Base-by-base conservation (phyloP, 2,113 vertebrate genomes). In the Myotis brandtii region DNA sequence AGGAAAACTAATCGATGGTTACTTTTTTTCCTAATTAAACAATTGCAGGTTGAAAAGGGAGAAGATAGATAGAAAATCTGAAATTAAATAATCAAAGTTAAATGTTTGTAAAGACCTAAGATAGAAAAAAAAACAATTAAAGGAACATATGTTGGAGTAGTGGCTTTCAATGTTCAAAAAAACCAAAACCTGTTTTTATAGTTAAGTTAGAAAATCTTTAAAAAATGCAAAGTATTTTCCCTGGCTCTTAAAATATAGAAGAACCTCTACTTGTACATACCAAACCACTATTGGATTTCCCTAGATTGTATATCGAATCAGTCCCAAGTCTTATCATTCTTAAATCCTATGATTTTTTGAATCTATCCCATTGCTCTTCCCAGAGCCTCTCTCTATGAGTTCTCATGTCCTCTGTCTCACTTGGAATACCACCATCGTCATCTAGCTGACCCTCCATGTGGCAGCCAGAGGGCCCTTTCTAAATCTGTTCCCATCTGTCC, bases 181-280 rank as follows among this genome's bases (percentile, higher is more conserved):
- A 34, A 46, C 0, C 9, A 46, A 10, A 10, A 46, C 46, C 10
- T 43, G 34, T 20, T 30, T 89, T 67, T 73, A 64, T 46, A 66
- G 34, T 73, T 54, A 76, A 76, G 23, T 73, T 79, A 88, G 23
- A 66, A 86, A 94, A 84, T 69, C 50, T 69, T 46, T 72, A 46
- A 14, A 34, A 56, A 82, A 93, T n/a, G 25, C 20, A 89, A 91
- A 94, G 69, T 66, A 82, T 62, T 81, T 93, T 52, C 30, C 43
- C 62, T 37, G 34, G 2, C 11, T 89, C n/a, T 79, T 82, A 64
- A 93, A 95, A 84, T 73, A 82, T 2, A 64, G 25, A 89, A 94
- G 70, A 70, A 66, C 37, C 32, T n/a, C 25, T 25, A 16, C 13
- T 48, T 46, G 21, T 64, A 76, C 4, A 64, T 62, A 16, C 86